These are phyloP conservation scores for Amblyjoppa proteus DNA, from an alignment of 2,888 invertebrate species.

Conservation along the genomic window DNA sequence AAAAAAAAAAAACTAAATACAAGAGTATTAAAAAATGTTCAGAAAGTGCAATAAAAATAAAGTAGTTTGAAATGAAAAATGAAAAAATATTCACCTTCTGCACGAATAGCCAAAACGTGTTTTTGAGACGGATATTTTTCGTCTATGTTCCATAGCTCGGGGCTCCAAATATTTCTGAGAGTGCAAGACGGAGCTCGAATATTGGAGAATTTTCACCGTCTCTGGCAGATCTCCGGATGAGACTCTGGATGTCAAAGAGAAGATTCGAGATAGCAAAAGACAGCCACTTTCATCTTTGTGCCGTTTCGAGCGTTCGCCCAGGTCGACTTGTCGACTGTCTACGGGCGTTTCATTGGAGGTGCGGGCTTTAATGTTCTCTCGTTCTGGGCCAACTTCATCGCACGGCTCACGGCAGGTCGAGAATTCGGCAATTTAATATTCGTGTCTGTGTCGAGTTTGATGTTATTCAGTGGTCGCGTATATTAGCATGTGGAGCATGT, in stretches of 20 bases:
- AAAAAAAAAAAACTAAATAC: neutral
- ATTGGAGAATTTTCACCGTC: neutral
- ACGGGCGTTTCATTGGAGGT: neutral
- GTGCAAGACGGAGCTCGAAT: neutral
- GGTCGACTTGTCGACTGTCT: slow-evolving; percentile 10
- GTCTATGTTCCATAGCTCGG: slow-evolving; percentile 2
- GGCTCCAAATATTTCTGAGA: slow-evolving; percentile 9
- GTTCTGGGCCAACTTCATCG: slow-evolving; percentile 19
- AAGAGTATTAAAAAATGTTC: neutral
- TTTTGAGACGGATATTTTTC: neutral
- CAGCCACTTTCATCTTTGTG: slow-evolving; percentile 31
- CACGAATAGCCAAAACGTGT: neutral
- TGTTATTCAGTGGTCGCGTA: slow-evolving; percentile 80
- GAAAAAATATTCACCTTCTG: neutral
- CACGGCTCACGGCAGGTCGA: slow-evolving; percentile 27
- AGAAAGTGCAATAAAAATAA: neutral
- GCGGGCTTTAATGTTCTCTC: slow-evolving; percentile 24
- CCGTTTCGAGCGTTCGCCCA: neutral
- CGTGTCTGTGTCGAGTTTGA: slow-evolving; percentile 72
- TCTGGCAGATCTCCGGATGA: neutral
- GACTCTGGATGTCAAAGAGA: neutral
- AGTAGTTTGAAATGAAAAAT: neutral
- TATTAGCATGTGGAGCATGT: slow-evolving; percentile 78
- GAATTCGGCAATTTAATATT: slow-evolving; percentile 79
- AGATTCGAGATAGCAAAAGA: slow-evolving; percentile 12